Percentiles rank a stretch among this genome's conserved stretches.
Conservation (phyloP, 2,888 invertebrate species). For the Nasonia oneida region DNA sequence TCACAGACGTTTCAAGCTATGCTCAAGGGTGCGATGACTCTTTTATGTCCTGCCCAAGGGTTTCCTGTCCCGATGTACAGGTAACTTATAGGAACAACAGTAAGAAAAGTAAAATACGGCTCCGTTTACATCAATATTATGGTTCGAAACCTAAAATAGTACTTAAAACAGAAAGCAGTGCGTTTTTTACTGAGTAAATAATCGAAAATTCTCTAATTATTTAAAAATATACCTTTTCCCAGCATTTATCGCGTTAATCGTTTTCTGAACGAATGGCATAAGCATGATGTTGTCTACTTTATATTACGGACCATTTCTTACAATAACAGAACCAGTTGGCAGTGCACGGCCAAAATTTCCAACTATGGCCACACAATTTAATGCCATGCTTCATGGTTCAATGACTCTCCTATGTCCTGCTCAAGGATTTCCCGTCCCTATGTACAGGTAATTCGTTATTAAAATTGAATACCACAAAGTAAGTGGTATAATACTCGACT, state of each 20-base stretch:
- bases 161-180: neutral
- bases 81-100: slow-evolving; percentile 69
- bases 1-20: slow-evolving; percentile 77
- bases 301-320: slow-evolving; percentile 36
- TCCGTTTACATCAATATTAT: slow-evolving; percentile 66
- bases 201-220: neutral
- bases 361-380: slow-evolving; percentile 80
- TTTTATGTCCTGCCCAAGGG: slow-evolving; percentile 81
- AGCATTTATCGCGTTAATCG: slow-evolving; percentile 76
- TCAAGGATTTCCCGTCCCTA: slow-evolving; percentile 81
- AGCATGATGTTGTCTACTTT: neutral
- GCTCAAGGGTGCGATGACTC: slow-evolving; percentile 77
- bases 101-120: neutral
- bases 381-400: slow-evolving; percentile 75
- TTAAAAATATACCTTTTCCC: slow-evolving; percentile 83
- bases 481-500: neutral
- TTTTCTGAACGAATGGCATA: neutral
- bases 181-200: neutral
- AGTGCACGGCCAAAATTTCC: slow-evolving; percentile 84
- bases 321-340: slow-evolving; percentile 81
- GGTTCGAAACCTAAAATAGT: neutral
- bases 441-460: slow-evolving; percentile 77
- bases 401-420: slow-evolving; percentile 81
- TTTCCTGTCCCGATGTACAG: slow-evolving; percentile 81
- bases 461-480: neutral